A percentile compares a stretch with the other conserved stretches of the same genome.
phyloP scores from a whole-genome alignment of 2,797 vertebrate species.

The Alfaro cultratus region DNA sequence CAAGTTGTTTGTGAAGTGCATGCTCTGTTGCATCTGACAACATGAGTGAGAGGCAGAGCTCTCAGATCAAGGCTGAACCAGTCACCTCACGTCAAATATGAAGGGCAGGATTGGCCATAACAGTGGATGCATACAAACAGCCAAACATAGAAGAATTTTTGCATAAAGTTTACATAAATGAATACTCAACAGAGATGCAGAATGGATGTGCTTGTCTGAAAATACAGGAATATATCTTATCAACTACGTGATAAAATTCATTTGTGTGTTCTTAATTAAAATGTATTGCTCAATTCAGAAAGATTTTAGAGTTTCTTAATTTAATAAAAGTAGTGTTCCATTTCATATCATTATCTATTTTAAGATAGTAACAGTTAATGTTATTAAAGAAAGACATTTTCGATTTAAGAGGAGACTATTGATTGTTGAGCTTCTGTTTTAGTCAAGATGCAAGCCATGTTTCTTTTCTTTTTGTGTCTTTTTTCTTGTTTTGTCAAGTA shows the following conservation, averaged over 20 bases:
- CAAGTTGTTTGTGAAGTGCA: constrained; percentile 78
- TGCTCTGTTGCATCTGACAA: constrained; percentile 75
- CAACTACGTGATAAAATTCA: constrained; percentile 29
- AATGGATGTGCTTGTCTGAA: constrained; percentile 35
- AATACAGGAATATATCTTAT: constrained; percentile 23
- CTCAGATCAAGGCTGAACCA: constrained; percentile 82
- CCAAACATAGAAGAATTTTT: constrained; percentile 74
- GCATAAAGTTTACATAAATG: constrained; percentile 84
- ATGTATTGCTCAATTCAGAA: background rate
- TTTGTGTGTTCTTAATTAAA: constrained; percentile 11
- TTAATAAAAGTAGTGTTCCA: background rate
- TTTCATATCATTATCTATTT: background rate
- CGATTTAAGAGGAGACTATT: background rate
- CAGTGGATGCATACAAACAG: constrained; percentile 77
- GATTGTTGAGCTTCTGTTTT: background rate
- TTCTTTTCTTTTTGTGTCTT: background rate
- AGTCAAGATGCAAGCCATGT: background rate
- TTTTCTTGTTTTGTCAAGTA: background rate
- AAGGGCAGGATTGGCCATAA: constrained; percentile 82
- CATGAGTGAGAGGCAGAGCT: constrained; percentile 76
- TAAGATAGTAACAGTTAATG: background rate
- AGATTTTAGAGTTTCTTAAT: background rate
- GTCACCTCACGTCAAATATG: constrained; percentile 84
- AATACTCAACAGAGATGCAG: constrained; percentile 71
- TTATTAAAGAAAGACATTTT: background rate